Evolutionary conservation across 2,888 invertebrate species (phyloP), one percentile per base, ranked within the genome.

Genomic region (Pherbina coryleti): DNA sequence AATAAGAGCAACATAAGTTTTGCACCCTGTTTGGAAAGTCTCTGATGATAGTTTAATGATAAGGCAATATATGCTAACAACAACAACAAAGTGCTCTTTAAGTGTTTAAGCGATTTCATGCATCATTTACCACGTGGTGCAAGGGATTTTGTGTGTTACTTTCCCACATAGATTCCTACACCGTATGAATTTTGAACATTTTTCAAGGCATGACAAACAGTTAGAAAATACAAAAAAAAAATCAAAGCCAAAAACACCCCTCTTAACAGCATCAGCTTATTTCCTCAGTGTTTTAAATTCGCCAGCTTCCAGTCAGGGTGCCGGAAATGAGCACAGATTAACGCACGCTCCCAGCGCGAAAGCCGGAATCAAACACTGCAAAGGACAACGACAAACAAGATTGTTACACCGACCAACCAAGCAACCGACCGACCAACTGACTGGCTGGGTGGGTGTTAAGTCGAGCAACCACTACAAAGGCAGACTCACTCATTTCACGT

Each of bases 81-180:
- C 70, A 75, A 71, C 69, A 76, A 71, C 57, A 79, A 34, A 51
- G 55, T 73, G 78, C 82, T 81, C 84, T 81, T 84, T 85, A 87
- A 88, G 84, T 84, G 86, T 86, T 86, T 86, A 88, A 87, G 85
- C 89, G 89, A 89, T 89, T 89, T 90, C 86, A 90, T 88, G 88
- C 89, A 88, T 88, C 88, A 90, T 90, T 89, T 88, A 89, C 55
- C 55, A 55, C 55, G 22, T 55, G 55, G 22, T n/a, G 8, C 55
- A 55, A 55, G 55, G 55, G 55, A n/a, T n/a, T 22, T 60, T 28
- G 19, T 25, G 25, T 22, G 19, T 14, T 9, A 2, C 19, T n/a
- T 9, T 28, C 14, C 25, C 11, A 11, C 11, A 28, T 60, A 25
- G 25, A 60, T 60, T 60, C 57, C 7, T 9, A 25, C 4, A 25